Base-by-base conservation (phyloP, 1,140 invertebrate genomes). In the Leptopilina boulardi region DNA sequence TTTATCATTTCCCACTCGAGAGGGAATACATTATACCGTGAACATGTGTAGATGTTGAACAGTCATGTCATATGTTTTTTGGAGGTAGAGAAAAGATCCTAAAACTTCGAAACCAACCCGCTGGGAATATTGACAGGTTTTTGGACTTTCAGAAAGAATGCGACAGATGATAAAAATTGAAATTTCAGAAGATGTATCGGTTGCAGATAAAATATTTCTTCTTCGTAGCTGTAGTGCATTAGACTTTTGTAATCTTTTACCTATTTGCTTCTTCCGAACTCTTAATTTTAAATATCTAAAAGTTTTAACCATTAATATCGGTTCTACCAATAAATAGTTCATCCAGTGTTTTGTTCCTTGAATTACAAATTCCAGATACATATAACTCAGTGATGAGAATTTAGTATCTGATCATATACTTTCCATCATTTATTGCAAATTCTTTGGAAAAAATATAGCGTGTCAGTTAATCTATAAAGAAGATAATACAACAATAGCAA, bases 81-180 rank as follows among this genome's bases (percentile, higher is more conserved):
- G n/a, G n/a, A 18, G n/a, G n/a, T n/a, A 18, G 51, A 18, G n/a
- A 18, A 19, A 18, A 5, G 15, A 18, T 54, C 51, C 19, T 54
- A 19, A 54, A 51, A n/a, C 18, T 51, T 51, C 18, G 6, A 54
- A 18, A 18, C 18, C 18, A 54, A 54, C 51, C 51, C 51, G 19
- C n/a, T 18, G n/a, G 3, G 18, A 54, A 54, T 54, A 9, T 54
- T 54, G 8, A 18, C n/a, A n/a, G 51, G 51, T 54, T 54, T 54
- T 54, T 6, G 18, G n/a, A 54, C 19, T 8, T 54, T 54, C 18
- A 21, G n/a, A 54, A 21, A 18, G 51, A 54, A 54, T 54, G n/a
- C n/a, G 51, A 54, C 51, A 54, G 51, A 54, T 54, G 51, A 54
- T 54, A 18, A 18, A 54, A n/a, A 54, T 54, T 54, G 51, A 54